Evolutionary conservation across 2,113 vertebrate species (phyloP).

Genomic region (Vicugna pacos): DNA sequence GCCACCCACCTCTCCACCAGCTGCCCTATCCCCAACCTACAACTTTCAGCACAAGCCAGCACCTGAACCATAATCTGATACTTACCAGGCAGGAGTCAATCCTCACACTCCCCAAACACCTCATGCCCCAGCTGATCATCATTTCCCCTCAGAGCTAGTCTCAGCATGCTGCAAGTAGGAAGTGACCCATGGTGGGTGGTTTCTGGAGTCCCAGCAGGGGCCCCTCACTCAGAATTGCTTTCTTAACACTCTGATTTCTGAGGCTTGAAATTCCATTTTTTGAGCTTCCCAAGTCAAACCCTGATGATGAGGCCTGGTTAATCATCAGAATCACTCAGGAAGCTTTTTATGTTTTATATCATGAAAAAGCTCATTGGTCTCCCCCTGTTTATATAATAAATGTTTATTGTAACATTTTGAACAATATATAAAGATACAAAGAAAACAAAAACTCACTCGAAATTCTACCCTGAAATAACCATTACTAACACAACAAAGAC

Average conservation of each 20-base stretch:
- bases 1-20: background rate
- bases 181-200: background rate
- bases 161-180: background rate
- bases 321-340: background rate
- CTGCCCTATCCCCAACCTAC: background rate
- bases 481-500: background rate
- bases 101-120: background rate
- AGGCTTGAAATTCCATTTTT: background rate
- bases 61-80: background rate
- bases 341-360: background rate
- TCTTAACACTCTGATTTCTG: background rate
- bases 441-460: background rate
- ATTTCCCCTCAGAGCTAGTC: background rate
- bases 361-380: background rate
- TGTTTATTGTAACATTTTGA: background rate
- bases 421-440: constrained; percentile 27
- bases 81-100: background rate
- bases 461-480: background rate
- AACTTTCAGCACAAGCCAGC: background rate
- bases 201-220: background rate
- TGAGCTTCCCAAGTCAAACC: background rate
- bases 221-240: background rate
- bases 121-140: background rate
- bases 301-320: background rate
- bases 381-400: background rate